Percentiles rank a stretch among this genome's conserved stretches.
These are phyloP conservation scores for Paracentrotus lividus DNA, from an alignment of 53 echinoderm and acorn worm genomes.

Conservation along the genomic window DNA sequence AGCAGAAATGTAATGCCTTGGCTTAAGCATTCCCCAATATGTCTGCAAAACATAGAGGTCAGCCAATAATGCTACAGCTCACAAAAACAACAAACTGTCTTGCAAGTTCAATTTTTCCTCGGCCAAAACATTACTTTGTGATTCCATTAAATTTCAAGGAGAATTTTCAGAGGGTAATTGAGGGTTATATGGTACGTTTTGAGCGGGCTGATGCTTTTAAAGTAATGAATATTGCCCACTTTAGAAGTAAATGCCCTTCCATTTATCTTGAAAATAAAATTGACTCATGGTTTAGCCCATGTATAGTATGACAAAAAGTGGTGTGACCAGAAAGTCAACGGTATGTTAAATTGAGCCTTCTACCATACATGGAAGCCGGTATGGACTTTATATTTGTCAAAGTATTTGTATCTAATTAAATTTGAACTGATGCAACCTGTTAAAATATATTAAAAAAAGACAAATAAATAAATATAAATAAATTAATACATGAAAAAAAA, in stretches of 20 bases:
- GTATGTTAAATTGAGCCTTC: not conserved
- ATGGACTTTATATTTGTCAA: no score
- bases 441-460: no score
- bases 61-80: not conserved
- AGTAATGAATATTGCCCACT: slow-evolving; percentile 48
- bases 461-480: no score
- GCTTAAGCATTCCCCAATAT: not conserved
- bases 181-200: slow-evolving; percentile 24
- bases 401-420: no score
- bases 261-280: slow-evolving; percentile 23
- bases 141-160: slow-evolving; percentile 44
- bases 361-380: not conserved
- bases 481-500: no score
- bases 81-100: slow-evolving; percentile 33
- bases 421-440: no score
- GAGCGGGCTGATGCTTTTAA: slow-evolving; percentile 14
- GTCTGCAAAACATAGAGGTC: not conserved
- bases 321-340: not conserved
- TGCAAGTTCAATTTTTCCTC: not conserved
- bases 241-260: not conserved
- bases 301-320: not conserved
- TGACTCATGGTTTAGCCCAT: not conserved
- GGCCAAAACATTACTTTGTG: not conserved
- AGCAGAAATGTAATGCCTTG: not conserved
- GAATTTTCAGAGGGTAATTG: slow-evolving; percentile 45